Conservation (phyloP, 2,888 invertebrate genomes). For the Phaonia tiefii region DNA sequence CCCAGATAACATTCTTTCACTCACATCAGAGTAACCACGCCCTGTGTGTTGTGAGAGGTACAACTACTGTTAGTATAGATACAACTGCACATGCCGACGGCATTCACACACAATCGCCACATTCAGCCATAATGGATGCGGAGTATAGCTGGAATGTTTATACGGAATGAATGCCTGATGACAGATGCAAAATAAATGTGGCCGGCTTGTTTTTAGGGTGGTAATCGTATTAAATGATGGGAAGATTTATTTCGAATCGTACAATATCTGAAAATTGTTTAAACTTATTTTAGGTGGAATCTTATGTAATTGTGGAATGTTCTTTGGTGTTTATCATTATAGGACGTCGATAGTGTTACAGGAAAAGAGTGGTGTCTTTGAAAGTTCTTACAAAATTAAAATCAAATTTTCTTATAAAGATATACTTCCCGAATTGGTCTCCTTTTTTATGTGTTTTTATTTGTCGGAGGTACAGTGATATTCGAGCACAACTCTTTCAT, state of each 20-base stretch:
- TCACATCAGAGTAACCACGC: conserved; percentile 52
- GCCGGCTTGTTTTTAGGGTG: conserved; percentile 30
- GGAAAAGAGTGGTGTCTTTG: no score
- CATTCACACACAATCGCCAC: conserved; percentile 38
- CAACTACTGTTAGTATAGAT: neutral
- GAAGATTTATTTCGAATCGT: neutral
- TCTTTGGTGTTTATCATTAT: no score
- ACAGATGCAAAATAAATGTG: conserved; percentile 4
- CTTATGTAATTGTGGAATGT: no score
- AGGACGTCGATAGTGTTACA: neutral
- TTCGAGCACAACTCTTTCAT: no score
- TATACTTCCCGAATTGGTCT: no score
- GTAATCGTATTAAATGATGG: neutral
- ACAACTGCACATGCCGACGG: conserved; percentile 48
- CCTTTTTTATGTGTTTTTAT: no score
- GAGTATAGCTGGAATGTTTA: neutral
- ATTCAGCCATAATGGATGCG: conserved; percentile 36
- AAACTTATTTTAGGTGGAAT: neutral
- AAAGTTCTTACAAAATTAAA: no score
- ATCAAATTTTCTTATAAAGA: no score
- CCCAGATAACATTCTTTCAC: neutral
- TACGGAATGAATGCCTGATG: conserved; percentile 34
- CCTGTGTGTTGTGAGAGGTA: conserved; percentile 18
- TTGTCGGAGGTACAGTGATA: no score
- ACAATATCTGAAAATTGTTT: conserved; percentile 13